Percentiles rank a stretch among this genome's conserved stretches.
phyloP scores from a whole-genome alignment of 2,113 vertebrate genomes.

The Crotalus horridus region DNA sequence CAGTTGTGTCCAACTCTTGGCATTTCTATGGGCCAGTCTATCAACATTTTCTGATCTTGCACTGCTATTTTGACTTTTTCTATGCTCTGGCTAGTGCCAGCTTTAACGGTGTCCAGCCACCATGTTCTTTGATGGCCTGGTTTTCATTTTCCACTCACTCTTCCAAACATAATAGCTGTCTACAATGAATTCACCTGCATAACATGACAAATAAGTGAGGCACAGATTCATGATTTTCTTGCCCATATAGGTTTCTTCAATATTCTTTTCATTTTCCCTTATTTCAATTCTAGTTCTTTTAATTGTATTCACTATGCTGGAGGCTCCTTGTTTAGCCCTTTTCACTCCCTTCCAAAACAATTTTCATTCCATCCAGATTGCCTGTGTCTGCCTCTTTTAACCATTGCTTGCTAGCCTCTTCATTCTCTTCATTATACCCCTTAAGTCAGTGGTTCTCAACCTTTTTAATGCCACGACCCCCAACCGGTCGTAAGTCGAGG shows the following conservation, averaged over 20 bases:
- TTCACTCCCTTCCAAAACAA: neutral
- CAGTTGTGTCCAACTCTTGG: neutral
- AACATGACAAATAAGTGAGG: neutral
- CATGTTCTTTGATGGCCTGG: neutral
- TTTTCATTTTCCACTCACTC: neutral
- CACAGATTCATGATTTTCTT: neutral
- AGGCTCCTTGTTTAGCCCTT: neutral
- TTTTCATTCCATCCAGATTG: neutral
- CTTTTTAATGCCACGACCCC: no score
- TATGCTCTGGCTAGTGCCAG: neutral
- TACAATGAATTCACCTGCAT: neutral
- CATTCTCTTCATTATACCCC: neutral
- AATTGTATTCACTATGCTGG: neutral
- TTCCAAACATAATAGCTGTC: neutral
- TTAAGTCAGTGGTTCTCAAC: neutral
- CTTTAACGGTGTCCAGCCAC: neutral
- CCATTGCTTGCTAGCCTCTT: neutral
- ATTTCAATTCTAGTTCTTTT: neutral
- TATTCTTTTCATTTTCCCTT: neutral
- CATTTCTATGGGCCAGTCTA: neutral
- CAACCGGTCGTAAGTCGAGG: no score
- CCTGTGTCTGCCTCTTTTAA: neutral
- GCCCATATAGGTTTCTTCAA: neutral
- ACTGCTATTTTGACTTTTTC: neutral
- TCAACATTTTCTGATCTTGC: neutral